phyloP scores from a whole-genome alignment of 2,797 vertebrate species.

The Syngnathus acus region DNA sequence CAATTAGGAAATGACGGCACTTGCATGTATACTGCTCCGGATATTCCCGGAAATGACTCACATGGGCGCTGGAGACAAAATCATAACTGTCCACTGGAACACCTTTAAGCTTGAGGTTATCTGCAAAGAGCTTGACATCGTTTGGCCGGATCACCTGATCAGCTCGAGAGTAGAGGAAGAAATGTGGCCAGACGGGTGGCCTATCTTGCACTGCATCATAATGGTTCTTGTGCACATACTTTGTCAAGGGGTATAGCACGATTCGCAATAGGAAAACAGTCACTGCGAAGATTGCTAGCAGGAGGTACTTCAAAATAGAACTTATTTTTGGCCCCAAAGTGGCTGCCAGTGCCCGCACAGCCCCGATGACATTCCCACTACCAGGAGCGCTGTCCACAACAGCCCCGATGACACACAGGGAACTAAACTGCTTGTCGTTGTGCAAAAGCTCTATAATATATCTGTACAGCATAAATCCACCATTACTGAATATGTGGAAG shows the following conservation, averaged over 20 bases:
- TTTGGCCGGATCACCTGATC: constrained; percentile 76
- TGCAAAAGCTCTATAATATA: constrained; percentile 80
- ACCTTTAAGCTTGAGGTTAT: constrained; percentile 59
- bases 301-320: constrained; percentile 66
- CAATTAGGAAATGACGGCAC: constrained; percentile 75
- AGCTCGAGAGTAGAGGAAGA: constrained; percentile 83
- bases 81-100: constrained; percentile 75
- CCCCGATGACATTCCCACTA: constrained; percentile 77
- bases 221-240: constrained; percentile 82
- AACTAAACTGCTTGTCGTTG: constrained; percentile 70
- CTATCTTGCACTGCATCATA: constrained; percentile 77
- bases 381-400: constrained; percentile 89
- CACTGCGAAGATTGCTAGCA: constrained; percentile 74
- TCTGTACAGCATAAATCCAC: constrained; percentile 91
- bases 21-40: constrained; percentile 76
- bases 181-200: constrained; percentile 84
- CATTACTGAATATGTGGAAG: constrained; percentile 94
- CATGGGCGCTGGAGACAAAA: constrained; percentile 81
- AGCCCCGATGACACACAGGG: constrained; percentile 75
- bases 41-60: constrained; percentile 79
- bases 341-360: constrained; percentile 74
- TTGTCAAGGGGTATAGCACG: constrained; percentile 81
- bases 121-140: constrained; percentile 77
- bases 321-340: constrained; percentile 69
- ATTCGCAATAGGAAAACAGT: constrained; percentile 71